Base-by-base conservation (phyloP, 2,797 vertebrate genomes). In the Sitta carolinensis region DNA sequence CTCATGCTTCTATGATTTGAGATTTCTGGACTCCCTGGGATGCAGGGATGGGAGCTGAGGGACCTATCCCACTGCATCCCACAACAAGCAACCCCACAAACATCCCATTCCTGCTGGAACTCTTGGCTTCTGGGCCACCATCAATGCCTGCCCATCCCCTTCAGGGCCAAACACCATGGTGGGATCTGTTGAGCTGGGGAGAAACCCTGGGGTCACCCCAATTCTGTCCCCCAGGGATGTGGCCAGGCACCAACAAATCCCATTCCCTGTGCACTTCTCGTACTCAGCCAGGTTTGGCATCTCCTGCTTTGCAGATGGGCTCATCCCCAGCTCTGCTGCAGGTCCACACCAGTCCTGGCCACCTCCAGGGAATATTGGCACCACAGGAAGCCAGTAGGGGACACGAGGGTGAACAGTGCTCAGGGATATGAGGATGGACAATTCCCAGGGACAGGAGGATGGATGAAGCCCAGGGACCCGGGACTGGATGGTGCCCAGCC, bases 321-420 rank as follows among this genome's bases (percentile, higher is more conserved):
- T 63, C 25, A 12, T 43, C 19, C 32, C 74, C 36, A 27, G 36
- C 5, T 30, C 23, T 4, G n/a, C 25, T 16, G 38, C 26, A 19
- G 32, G 29, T 6, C 34, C 34, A 18, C 38, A 8, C 5, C 19
- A 3, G 20, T 3, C 1, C 4, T 6, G 34, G 63, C 7, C 81
- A 61, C 29, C 72, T 43, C 43, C 84, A 34, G 17, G 40, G 17
- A 42, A 27, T 10, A 18, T 1, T 1, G 4, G 29, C 64, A 27
- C 64, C 52, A 27, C 0, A 0, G 40, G 0, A 7, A 52, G 45
- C 45, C 42, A 47, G 0, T 1, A 32, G 9, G 20, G 42, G 12
- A 47, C 22, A 55, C 1, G 5, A 26, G 57, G 7, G 9, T 36
- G 27, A 45, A 10, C 22, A 32, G 21, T 32, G 16, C n/a, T 27